These are phyloP conservation scores for Zoanthus sociatus DNA, from an alignment of 92 coral and sea anemone species.

Conservation along the genomic window DNA sequence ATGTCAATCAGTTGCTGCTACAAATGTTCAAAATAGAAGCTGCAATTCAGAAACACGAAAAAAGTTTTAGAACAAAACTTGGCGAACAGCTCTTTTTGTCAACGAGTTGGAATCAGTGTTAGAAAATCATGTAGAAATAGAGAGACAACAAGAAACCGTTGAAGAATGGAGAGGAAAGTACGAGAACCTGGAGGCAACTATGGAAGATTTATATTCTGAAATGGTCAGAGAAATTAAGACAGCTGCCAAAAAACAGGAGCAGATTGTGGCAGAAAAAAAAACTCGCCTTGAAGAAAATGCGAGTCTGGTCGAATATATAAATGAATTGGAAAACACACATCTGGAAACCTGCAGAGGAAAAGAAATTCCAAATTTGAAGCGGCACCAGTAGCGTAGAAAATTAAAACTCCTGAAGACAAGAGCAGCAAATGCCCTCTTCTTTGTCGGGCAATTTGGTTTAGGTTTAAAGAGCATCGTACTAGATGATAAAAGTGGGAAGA, in stretches of 20 bases:
- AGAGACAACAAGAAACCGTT: slow-evolving; percentile 22
- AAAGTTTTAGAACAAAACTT: not conserved
- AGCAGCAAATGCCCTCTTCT: slow-evolving; percentile 58
- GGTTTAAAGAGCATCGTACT: not conserved
- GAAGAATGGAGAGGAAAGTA: slow-evolving; percentile 37
- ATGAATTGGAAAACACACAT: not conserved
- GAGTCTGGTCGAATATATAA: not conserved
- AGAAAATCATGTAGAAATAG: not conserved
- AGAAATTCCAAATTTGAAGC: not conserved
- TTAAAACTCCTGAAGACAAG: slow-evolving; percentile 13
- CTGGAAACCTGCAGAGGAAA: not conserved
- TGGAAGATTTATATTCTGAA: slow-evolving; percentile 36
- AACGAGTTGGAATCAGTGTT: not conserved
- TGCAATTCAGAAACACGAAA: not conserved
- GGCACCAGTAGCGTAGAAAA: slow-evolving; percentile 8
- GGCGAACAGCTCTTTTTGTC: not conserved
- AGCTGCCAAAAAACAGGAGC: not conserved
- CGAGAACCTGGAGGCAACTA: slow-evolving; percentile 38
- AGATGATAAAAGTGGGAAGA: not conserved
- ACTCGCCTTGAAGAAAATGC: slow-evolving; percentile 1
- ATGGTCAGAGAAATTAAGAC: slow-evolving; percentile 29
- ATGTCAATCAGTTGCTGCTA: not conserved
- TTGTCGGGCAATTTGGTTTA: slow-evolving; percentile 48
- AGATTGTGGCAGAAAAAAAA: not conserved
- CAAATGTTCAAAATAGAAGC: not conserved